Conservation (phyloP, 2,888 invertebrate species). For the Rambutsinella grinnellia region DNA sequence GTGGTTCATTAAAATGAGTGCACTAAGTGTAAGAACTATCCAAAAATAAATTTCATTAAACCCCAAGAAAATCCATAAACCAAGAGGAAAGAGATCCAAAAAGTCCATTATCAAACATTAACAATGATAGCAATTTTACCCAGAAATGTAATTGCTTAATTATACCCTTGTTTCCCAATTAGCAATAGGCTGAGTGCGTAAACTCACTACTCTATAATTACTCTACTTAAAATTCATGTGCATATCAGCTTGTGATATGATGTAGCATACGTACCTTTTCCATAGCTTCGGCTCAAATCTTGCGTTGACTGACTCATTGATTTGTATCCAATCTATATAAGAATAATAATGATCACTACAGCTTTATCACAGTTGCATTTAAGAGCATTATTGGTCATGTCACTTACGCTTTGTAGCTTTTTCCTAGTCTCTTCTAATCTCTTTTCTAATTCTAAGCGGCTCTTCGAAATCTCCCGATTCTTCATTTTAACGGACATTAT, state of each 20-base stretch:
- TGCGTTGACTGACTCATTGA: conserved; percentile 72
- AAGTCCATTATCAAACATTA: not conserved
- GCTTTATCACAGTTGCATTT: no score
- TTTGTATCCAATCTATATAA: conserved; percentile 81
- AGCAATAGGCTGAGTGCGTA: conserved; percentile 30
- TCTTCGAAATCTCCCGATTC: conserved; percentile 77
- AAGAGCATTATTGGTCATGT: not conserved
- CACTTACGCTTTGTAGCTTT: conserved; percentile 87
- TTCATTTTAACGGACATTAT: conserved; percentile 69
- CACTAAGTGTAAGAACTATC: conserved; percentile 60
- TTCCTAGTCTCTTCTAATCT: conserved; percentile 86
- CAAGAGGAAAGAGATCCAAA: not conserved
- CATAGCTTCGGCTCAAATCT: conserved; percentile 65
- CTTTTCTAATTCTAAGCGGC: conserved; percentile 84
- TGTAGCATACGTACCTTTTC: conserved; percentile 63
- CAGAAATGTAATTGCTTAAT: conserved; percentile 28
- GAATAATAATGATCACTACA: no score
- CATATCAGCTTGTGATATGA: not conserved
- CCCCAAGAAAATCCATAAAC: conserved; percentile 18
- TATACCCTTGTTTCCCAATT: conserved; percentile 43
- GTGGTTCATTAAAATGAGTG: conserved; percentile 62
- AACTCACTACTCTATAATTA: conserved; percentile 1
- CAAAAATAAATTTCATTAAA: no score
- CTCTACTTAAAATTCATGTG: not conserved
- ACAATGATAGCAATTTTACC: not conserved